phyloP scores from a whole-genome alignment of 2,797 vertebrate species.

The Alosa sapidissima region DNA sequence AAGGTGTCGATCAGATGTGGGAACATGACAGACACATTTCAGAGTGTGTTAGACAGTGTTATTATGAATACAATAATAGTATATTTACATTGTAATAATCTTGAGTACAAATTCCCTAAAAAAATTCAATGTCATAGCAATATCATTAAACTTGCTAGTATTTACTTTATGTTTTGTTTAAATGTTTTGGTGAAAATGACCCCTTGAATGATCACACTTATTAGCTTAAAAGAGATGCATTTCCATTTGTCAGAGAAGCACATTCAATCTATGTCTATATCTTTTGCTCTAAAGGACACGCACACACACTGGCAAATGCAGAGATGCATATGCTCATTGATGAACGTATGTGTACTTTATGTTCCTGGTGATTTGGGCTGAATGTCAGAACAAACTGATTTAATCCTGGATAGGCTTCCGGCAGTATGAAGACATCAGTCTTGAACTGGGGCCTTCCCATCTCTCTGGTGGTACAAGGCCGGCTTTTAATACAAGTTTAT shows the following conservation, averaged over 20 bases:
- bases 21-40: background rate
- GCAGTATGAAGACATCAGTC: slow-evolving; percentile 47
- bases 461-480: slow-evolving; percentile 43
- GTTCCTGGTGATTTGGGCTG: background rate
- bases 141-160: too few species aligned
- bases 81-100: background rate
- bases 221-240: background rate
- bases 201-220: background rate
- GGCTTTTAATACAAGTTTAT: slow-evolving; percentile 58
- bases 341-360: background rate
- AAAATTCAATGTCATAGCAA: background rate
- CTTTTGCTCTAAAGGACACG: background rate
- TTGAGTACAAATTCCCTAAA: background rate
- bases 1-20: background rate
- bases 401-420: slow-evolving; percentile 29
- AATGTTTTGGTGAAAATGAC: background rate
- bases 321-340: background rate
- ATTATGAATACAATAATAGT: too few species aligned
- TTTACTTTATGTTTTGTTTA: too few species aligned
- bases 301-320: background rate
- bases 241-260: background rate
- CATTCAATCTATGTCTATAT: background rate
- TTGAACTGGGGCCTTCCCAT: slow-evolving; percentile 37
- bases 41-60: background rate
- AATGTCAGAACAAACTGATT: slow-evolving; percentile 32